Evolutionary conservation across 2,888 invertebrate genomes (phyloP).

Genomic region (Andrena hattorfiana): DNA sequence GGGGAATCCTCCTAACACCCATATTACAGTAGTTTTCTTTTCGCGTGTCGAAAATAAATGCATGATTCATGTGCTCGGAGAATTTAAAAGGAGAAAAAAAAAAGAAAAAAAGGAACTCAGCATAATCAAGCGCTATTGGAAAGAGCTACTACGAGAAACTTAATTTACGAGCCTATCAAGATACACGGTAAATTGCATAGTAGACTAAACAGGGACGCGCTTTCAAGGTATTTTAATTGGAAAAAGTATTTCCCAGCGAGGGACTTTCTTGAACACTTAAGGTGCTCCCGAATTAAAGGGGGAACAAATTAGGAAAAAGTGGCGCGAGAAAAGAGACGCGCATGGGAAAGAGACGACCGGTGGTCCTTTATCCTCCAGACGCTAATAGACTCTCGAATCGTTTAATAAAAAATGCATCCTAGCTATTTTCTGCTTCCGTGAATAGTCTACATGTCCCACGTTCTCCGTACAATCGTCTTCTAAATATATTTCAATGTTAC

Average conservation of each 20-base stretch:
- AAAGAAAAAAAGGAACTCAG: not conserved
- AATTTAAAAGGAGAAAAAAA: not conserved
- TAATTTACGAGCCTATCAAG: not conserved
- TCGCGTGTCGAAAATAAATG: not conserved
- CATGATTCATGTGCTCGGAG: not conserved
- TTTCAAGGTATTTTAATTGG: not conserved
- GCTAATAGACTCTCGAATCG: no score
- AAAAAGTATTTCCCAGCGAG: not conserved
- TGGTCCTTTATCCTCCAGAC: no score
- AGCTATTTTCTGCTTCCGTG: no score
- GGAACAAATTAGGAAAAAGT: not conserved
- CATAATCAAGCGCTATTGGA: not conserved
- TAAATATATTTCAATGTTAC: no score
- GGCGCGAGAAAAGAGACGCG: not conserved
- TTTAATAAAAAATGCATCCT: no score
- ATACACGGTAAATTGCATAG: conserved; percentile 1
- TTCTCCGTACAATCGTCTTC: no score
- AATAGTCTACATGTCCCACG: no score
- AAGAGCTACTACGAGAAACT: not conserved
- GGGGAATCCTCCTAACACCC: not conserved
- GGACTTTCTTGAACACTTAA: not conserved
- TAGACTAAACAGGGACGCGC: not conserved
- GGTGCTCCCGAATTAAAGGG: no score
- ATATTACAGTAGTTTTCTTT: not conserved
- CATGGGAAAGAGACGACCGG: no score